Conservation (phyloP, 2,797 vertebrate species). For the Catostomus latipinnis region DNA sequence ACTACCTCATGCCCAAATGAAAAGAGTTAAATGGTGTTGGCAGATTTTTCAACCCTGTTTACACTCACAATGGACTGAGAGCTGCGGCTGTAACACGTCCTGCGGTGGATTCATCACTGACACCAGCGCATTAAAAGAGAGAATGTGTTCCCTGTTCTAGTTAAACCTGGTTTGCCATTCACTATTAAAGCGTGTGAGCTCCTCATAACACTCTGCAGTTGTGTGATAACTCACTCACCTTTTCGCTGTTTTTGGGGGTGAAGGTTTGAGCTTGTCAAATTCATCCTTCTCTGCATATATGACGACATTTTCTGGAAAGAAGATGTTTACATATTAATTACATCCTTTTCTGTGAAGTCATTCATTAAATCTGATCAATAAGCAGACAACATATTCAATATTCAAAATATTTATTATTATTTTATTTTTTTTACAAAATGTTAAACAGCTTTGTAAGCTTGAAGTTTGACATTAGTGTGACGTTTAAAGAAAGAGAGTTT, state of each 20-base stretch:
- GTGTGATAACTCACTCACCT: constrained; percentile 77
- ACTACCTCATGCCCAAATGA: constrained; percentile 60
- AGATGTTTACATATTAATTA: neutral
- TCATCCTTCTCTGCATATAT: constrained; percentile 96
- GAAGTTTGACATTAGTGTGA: no score
- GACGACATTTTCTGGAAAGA: constrained; percentile 86
- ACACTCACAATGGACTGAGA: constrained; percentile 21
- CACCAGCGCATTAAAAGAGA: constrained; percentile 27
- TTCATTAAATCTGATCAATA: no score
- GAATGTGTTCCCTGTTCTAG: constrained; percentile 23
- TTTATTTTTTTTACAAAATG: no score
- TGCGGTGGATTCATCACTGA: constrained; percentile 72
- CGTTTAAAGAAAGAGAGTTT: no score
- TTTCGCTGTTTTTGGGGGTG: constrained; percentile 90
- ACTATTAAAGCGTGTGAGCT: neutral
- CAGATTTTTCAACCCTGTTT: constrained; percentile 44
- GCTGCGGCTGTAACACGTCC: constrained; percentile 74
- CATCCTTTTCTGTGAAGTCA: no score
- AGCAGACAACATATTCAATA: no score
- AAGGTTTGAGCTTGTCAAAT: constrained; percentile 93
- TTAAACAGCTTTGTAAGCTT: no score
- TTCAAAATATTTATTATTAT: no score
- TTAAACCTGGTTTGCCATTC: constrained; percentile 15
- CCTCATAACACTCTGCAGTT: neutral
- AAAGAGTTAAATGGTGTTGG: constrained; percentile 24